Evolutionary conservation across 2,113 vertebrate species (phyloP).

Genomic region (Oenanthe melanoleuca): DNA sequence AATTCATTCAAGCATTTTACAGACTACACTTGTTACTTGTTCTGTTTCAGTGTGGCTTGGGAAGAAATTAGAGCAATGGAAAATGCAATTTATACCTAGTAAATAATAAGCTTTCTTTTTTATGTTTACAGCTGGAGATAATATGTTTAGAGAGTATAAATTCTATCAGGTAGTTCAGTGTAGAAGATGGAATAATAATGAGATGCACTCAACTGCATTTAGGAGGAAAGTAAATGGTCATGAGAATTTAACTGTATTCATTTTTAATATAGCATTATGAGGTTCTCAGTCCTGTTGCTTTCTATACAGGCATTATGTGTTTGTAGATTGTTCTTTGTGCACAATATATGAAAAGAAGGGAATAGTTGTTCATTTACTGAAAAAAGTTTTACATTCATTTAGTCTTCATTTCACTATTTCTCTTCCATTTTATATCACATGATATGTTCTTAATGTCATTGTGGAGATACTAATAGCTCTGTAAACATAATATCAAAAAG

Average conservation of each 20-base stretch:
- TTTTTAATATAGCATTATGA: constrained; percentile 17
- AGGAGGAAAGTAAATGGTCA: background rate
- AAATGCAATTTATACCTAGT: background rate
- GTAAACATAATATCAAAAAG: background rate
- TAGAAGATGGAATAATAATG: background rate
- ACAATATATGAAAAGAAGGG: background rate
- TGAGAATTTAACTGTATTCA: background rate
- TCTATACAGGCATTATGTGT: background rate
- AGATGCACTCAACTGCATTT: background rate
- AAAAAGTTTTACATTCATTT: background rate
- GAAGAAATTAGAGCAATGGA: background rate
- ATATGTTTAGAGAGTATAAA: background rate
- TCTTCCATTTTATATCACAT: background rate
- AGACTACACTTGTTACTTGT: background rate
- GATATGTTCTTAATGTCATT: background rate
- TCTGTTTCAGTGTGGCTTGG: background rate
- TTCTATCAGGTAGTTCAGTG: background rate
- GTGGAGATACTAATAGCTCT: background rate
- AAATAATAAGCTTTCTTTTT: background rate
- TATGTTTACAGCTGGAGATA: background rate
- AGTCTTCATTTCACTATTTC: constrained; percentile 21
- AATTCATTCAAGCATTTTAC: background rate
- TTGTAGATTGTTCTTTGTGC: background rate
- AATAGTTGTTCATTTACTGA: background rate
- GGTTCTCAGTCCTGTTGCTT: background rate